Conservation (phyloP, 2,797 vertebrate genomes). For the Chromis chromis region DNA sequence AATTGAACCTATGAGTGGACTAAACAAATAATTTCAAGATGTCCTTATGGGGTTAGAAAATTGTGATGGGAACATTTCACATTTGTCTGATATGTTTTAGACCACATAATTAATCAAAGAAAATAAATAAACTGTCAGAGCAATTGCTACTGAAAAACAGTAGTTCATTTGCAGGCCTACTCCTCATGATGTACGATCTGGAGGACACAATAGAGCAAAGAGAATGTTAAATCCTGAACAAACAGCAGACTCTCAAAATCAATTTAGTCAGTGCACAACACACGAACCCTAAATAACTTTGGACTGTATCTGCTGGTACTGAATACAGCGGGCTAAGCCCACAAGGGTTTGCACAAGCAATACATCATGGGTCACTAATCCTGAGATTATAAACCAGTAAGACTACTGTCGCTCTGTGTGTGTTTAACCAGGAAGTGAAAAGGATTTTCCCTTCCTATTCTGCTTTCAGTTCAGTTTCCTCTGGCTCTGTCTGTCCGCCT, state of each 20-base stretch:
- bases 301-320: constrained; percentile 11
- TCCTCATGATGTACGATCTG: not conserved
- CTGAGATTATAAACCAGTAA: constrained; percentile 48
- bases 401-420: constrained; percentile 13
- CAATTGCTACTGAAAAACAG: not conserved
- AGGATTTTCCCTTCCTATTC: constrained; percentile 49
- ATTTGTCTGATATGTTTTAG: too few relatives aligned
- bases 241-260: not conserved
- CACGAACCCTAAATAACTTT: constrained; percentile 19
- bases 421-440: constrained; percentile 52
- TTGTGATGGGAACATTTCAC: too few relatives aligned
- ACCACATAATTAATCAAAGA: too few relatives aligned
- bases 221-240: not conserved
- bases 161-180: not conserved
- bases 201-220: not conserved
- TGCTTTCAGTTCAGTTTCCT: constrained; percentile 42
- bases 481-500: not conserved
- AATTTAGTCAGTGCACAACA: not conserved
- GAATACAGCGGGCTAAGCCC: not conserved
- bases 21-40: too few relatives aligned
- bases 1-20: too few relatives aligned
- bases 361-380: constrained; percentile 46
- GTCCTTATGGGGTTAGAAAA: too few relatives aligned
- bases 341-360: constrained; percentile 29
- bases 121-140: not conserved